Base-by-base conservation (phyloP, 1,140 invertebrate genomes). In the Mercenaria mercenaria region DNA sequence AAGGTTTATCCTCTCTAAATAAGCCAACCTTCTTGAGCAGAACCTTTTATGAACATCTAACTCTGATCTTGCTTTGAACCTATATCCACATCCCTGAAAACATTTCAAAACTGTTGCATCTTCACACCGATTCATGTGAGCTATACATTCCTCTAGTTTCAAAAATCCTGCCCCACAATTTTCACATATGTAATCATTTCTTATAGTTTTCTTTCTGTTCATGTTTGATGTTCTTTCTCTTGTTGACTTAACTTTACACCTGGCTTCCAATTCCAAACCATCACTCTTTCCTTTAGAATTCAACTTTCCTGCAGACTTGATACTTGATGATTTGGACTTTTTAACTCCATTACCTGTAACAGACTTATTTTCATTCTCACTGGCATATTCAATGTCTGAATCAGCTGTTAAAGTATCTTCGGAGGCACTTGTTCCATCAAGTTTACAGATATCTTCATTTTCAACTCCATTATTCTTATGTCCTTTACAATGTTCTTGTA, bases 31-130 rank as follows among this genome's bases (percentile, higher is more conserved):
- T 56, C 76, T 52, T 23, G 76, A 79, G 26, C 83, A 85, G 20
- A 85, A 85, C 13, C 32, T 67, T n/a, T 72, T 72, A 39, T 85
- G 83, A 67, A 50, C 50, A 56, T 85, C 83, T 4, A 85, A 34
- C 34, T 76, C 67, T 32, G 67, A 72, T 13, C 34, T 39, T 0
- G 43, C 37, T 29, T 74, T 85, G 26, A 85, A 85, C 34, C n/a
- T 69, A 13, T 74, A 67, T 23, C 83, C 83, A 29, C 83, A 85
- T 13, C 83, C 83, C 67, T 74, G 64, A 56, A 72, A 72, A 39
- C 83, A 85, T 56, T 74, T 85, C 4, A 56, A n/a, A 15, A 8
- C 20, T 1, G 29, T 29, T 8, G 8, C 34, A 6, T 41, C 76
- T 26, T 26, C 26, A 26, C 76, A 79, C 6, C 20, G 20, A 29